Percentiles rank a stretch among this genome's conserved stretches.
Conservation (phyloP, 2,797 vertebrate species). For the Diplodus puntazzo region DNA sequence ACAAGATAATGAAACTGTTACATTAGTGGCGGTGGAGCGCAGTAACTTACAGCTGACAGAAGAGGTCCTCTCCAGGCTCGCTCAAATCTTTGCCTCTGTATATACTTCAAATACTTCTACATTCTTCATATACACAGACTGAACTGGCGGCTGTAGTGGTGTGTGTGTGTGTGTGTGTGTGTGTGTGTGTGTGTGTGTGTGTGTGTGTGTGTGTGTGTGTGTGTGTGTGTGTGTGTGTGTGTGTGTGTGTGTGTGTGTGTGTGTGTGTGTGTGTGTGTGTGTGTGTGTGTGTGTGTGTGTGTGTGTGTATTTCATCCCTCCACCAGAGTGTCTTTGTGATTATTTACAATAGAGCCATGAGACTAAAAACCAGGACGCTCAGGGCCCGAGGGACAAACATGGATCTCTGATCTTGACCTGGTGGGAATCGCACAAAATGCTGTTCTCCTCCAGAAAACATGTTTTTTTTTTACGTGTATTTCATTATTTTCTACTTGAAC, state of each 20-base stretch:
- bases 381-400: slow-evolving; percentile 54
- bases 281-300: slow-evolving; percentile 14
- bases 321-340: slow-evolving; percentile 57
- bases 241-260: slow-evolving; percentile 16
- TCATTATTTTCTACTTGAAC: slow-evolving; percentile 64
- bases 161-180: slow-evolving; percentile 19
- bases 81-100: slow-evolving; percentile 39
- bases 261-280: slow-evolving; percentile 6
- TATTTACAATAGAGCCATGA: slow-evolving; percentile 69
- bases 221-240: slow-evolving; percentile 4
- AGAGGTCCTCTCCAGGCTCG: slow-evolving; percentile 10
- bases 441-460: slow-evolving; percentile 29
- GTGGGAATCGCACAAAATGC: slow-evolving; percentile 30
- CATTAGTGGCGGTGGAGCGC: slow-evolving; percentile 9
- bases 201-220: slow-evolving; percentile 16
- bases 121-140: slow-evolving; percentile 55
- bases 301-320: slow-evolving; percentile 31
- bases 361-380: slow-evolving; percentile 55
- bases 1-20: slow-evolving; percentile 17
- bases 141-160: slow-evolving; percentile 23
- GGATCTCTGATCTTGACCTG: slow-evolving; percentile 35
- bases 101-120: slow-evolving; percentile 56
- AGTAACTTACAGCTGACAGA: slow-evolving; percentile 47
- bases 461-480: slow-evolving; percentile 42
- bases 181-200: slow-evolving; percentile 1